phyloP scores from a whole-genome alignment of 2,113 vertebrate genomes.

The Dasyurus viverrinus region DNA sequence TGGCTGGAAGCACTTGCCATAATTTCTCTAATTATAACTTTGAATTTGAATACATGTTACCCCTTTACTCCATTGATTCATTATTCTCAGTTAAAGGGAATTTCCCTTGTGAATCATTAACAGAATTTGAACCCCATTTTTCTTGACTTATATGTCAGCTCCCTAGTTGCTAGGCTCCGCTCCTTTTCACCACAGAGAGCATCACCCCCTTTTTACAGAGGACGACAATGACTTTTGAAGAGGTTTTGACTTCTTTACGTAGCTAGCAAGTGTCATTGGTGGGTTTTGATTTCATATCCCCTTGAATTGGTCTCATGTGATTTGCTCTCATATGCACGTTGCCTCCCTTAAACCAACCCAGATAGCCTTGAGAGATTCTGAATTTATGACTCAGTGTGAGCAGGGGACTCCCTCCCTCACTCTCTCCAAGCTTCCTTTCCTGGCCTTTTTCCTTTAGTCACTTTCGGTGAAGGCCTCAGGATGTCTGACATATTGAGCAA shows the following conservation, averaged over 20 bases:
- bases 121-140: background rate
- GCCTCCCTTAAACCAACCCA: background rate
- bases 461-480: background rate
- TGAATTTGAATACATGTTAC: background rate
- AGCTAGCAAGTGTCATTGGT: background rate
- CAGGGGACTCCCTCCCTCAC: background rate
- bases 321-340: background rate
- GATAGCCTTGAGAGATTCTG: slow-evolving; percentile 8
- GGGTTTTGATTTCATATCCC: background rate
- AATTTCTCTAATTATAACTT: background rate
- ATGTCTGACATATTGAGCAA: background rate
- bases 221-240: background rate
- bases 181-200: background rate
- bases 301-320: background rate
- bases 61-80: background rate
- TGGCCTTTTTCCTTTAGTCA: background rate
- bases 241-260: background rate
- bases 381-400: background rate
- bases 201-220: background rate
- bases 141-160: background rate
- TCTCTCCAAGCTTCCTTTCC: background rate
- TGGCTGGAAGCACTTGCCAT: background rate
- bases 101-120: background rate
- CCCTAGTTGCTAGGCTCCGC: background rate
- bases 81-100: background rate